Percentiles rank a stretch among this genome's conserved stretches.
These are phyloP conservation scores for Lithophane leautieri DNA, from an alignment of 2,888 invertebrate genomes.

Conservation along the genomic window DNA sequence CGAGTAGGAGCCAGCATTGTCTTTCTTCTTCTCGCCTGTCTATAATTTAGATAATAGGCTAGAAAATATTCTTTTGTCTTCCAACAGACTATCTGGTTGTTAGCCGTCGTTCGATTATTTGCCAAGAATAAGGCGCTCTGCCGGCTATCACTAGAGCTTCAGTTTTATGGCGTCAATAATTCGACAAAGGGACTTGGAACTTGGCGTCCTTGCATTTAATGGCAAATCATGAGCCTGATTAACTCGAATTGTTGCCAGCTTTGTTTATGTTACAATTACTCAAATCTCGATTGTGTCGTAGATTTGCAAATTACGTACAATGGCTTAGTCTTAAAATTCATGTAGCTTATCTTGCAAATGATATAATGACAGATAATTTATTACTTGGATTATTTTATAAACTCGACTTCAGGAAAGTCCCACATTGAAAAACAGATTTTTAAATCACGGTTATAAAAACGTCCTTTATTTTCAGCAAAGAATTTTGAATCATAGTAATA, in stretches of 20 bases:
- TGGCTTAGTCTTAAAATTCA: conserved; percentile 8
- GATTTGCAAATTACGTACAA: conserved; percentile 29
- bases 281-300: conserved; percentile 51
- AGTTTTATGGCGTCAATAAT: conserved; percentile 80
- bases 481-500: conserved; percentile 16
- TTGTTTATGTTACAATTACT: conserved; percentile 67
- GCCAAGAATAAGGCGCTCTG: conserved; percentile 64
- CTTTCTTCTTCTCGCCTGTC: conserved; percentile 80
- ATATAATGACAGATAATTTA: not conserved
- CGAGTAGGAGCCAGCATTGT: conserved; percentile 78
- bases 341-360: conserved; percentile 10
- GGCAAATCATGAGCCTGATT: conserved; percentile 74
- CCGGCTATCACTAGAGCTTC: conserved; percentile 68
- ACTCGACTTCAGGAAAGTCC: not conserved
- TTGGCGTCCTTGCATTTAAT: conserved; percentile 72
- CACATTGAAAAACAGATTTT: not conserved
- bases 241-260: conserved; percentile 72
- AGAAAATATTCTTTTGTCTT: conserved; percentile 89
- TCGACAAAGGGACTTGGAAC: conserved; percentile 75
- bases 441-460: not conserved
- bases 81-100: conserved; percentile 82
- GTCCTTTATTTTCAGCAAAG: not conserved
- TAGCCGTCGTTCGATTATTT: conserved; percentile 84
- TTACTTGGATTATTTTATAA: not conserved
- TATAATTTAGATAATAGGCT: conserved; percentile 90